These are phyloP conservation scores for Saiga tatarica DNA, from an alignment of 2,113 vertebrate species.

Conservation along the genomic window DNA sequence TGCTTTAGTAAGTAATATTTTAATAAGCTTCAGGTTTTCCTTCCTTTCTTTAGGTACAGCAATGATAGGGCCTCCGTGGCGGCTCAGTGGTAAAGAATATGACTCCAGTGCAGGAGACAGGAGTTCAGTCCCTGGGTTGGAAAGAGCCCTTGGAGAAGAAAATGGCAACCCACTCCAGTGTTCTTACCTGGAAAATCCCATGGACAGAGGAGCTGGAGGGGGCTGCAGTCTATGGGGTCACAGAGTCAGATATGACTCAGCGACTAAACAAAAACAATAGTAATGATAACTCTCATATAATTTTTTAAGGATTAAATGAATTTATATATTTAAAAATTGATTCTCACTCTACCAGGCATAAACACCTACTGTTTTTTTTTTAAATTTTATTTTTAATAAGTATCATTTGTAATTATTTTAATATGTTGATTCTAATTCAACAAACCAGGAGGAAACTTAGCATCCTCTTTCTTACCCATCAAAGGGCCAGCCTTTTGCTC, in stretches of 20 bases:
- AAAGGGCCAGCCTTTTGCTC: background rate
- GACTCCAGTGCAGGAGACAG: background rate
- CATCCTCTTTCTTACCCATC: background rate
- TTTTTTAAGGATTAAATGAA: background rate
- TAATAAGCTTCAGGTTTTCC: background rate
- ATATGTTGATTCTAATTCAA: background rate
- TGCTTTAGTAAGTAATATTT: background rate
- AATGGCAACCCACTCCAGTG: background rate
- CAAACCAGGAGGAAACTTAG: background rate
- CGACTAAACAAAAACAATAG: background rate
- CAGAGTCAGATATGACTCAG: background rate
- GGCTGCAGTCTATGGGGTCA: background rate
- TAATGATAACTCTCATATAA: background rate
- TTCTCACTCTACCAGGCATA: background rate
- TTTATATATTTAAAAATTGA: background rate
- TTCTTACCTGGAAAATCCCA: background rate
- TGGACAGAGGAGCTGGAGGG: background rate
- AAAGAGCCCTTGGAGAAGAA: background rate
- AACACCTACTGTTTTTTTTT: background rate
- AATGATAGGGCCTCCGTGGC: background rate
- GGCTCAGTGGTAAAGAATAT: background rate
- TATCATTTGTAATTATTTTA: background rate
- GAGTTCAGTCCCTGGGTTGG: background rate
- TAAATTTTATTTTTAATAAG: background rate
- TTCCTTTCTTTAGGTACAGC: background rate